Conservation (phyloP, 2,888 invertebrate genomes). For the Mythimna ferrago region DNA sequence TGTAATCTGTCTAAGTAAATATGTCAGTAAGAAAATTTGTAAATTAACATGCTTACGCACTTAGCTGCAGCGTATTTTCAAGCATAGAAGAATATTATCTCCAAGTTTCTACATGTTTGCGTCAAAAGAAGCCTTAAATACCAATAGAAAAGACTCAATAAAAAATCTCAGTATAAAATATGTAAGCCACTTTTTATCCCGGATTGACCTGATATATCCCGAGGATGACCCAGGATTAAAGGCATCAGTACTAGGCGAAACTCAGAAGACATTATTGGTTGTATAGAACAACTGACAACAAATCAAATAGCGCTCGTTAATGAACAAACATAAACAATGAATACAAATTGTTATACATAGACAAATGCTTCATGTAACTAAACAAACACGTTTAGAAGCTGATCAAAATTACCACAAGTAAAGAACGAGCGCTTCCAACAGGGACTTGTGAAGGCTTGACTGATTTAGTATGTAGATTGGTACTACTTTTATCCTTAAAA, state of each 20-base stretch:
- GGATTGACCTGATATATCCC: conserved; percentile 31
- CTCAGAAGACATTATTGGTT: not conserved
- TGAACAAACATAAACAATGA: not conserved
- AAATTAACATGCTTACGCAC: not conserved
- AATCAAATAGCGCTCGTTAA: not conserved
- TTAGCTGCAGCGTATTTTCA: not conserved
- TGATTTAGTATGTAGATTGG: conserved; percentile 46
- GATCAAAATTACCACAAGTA: conserved; percentile 9
- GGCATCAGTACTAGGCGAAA: conserved; percentile 1
- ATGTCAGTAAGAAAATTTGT: not conserved
- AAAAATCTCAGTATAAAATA: conserved; percentile 17
- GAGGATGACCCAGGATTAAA: conserved; percentile 32
- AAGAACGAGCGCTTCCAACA: conserved; percentile 12
- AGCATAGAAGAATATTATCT: not conserved
- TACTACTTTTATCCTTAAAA: conserved; percentile 26
- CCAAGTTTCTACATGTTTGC: no score
- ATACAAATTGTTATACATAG: not conserved
- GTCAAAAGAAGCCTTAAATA: not conserved
- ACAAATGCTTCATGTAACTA: not conserved
- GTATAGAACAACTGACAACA: not conserved
- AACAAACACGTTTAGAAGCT: not conserved
- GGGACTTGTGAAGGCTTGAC: conserved; percentile 20
- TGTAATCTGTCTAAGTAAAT: not conserved
- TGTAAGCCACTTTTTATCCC: conserved; percentile 40
- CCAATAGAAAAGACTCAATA: not conserved